Conservation (phyloP, 2,888 invertebrate species). For the Masnerella sp. region DNA sequence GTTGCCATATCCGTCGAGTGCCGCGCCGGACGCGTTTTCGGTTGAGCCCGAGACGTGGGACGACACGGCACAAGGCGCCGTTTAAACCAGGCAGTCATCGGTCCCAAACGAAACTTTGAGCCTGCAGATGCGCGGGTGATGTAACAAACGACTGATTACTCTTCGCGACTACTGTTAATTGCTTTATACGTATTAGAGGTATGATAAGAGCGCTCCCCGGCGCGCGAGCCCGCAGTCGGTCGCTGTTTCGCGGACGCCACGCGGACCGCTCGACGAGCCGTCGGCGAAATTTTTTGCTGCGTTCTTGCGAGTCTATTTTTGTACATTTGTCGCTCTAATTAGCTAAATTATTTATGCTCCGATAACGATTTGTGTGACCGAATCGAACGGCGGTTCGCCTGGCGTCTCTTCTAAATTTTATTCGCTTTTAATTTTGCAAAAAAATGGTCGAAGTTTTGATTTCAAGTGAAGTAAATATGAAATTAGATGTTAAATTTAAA, state of each 20-base stretch:
- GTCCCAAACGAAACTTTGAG: conserved; percentile 51
- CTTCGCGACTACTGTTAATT: conserved; percentile 55
- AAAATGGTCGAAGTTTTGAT: too few species aligned
- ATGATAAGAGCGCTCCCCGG: conserved; percentile 48
- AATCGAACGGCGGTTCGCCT: too few species aligned
- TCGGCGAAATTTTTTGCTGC: conserved; percentile 4
- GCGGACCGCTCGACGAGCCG: not conserved
- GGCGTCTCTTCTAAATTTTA: too few species aligned
- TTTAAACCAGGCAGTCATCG: conserved; percentile 45
- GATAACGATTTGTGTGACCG: too few species aligned
- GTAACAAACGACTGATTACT: conserved; percentile 60
- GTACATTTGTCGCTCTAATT: conserved; percentile 25
- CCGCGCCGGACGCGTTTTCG: too few species aligned
- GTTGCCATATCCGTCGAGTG: too few species aligned
- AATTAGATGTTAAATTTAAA: too few species aligned
- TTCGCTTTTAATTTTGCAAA: too few species aligned
- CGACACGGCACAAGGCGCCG: too few species aligned
- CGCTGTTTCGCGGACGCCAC: conserved; percentile 42
- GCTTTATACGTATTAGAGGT: conserved; percentile 41
- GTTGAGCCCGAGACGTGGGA: too few species aligned
- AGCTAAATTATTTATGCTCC: conserved; percentile 23
- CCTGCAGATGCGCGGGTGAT: conserved; percentile 57
- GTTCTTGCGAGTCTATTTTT: conserved; percentile 4
- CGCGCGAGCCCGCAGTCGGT: conserved; percentile 41
- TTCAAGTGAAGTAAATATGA: too few species aligned